Percentiles rank a stretch among this genome's conserved stretches.
phyloP scores from a whole-genome alignment of 2,888 invertebrate species.

The Drosophila quinaria region DNA sequence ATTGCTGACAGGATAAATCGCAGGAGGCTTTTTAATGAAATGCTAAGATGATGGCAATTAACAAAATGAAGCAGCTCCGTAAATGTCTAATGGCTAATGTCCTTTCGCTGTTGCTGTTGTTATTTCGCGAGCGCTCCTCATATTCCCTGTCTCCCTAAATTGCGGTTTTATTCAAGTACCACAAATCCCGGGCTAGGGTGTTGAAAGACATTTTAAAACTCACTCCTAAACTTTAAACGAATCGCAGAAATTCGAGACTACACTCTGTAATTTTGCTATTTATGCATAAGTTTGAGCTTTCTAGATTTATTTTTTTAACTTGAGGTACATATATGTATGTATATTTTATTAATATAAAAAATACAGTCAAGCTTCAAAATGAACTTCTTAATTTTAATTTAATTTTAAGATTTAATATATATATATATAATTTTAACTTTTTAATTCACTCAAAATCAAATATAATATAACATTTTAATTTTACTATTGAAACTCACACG shows the following conservation, averaged over 20 bases:
- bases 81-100: conserved; percentile 44
- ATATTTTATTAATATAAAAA: not conserved
- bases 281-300: not conserved
- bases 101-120: conserved; percentile 17
- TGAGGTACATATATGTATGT: not conserved
- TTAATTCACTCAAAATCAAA: no score
- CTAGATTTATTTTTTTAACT: not conserved
- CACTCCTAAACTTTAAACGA: not conserved
- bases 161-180: conserved; percentile 36
- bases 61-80: conserved; percentile 43
- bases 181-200: conserved; percentile 42
- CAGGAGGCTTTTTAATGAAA: conserved; percentile 41
- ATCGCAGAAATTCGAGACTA: not conserved
- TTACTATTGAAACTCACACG: no score
- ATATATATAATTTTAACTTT: no score
- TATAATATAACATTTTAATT: no score
- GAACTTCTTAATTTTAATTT: no score
- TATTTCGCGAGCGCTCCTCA: not conserved
- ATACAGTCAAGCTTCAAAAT: not conserved
- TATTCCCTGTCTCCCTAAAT: not conserved
- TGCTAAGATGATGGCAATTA: conserved; percentile 62
- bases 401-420: no score
- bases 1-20: conserved; percentile 13
- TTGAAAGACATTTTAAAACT: conserved; percentile 13
- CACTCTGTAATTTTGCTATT: no score